phyloP scores from a whole-genome alignment of 1,140 invertebrate species.

The Augochlora pura region DNA sequence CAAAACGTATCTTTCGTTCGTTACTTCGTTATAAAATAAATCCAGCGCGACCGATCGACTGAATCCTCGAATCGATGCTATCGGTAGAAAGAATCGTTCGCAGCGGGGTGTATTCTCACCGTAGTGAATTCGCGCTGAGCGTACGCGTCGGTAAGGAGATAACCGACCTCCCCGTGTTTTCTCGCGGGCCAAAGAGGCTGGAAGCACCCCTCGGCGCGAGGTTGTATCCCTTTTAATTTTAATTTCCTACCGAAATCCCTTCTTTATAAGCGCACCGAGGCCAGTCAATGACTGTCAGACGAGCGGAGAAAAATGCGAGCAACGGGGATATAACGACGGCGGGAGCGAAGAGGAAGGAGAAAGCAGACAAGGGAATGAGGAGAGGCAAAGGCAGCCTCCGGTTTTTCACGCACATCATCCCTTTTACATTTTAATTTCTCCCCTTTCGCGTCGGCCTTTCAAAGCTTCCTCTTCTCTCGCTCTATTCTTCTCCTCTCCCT shows the following conservation, averaged over 20 bases:
- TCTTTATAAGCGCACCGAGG: constrained; percentile 61
- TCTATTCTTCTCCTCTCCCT: constrained; percentile 1
- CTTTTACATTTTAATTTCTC: constrained; percentile 80
- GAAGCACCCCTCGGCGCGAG: constrained; percentile 51
- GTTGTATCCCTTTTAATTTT: constrained; percentile 71
- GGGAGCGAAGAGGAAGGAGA: constrained; percentile 6
- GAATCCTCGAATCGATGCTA: background rate
- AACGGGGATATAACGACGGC: constrained; percentile 40
- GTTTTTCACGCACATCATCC: constrained; percentile 77
- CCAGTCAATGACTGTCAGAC: constrained; percentile 55
- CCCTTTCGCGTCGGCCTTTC: constrained; percentile 75
- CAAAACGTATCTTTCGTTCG: no score
- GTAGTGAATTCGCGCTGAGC: constrained; percentile 4
- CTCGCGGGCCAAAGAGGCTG: constrained; percentile 55
- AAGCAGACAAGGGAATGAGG: background rate
- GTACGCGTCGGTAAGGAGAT: constrained; percentile 42
- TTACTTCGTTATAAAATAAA: background rate
- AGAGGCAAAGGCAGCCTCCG: constrained; percentile 50
- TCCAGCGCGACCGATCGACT: background rate
- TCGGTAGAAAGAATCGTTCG: background rate
- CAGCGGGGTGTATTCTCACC: background rate
- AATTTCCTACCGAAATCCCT: constrained; percentile 74
- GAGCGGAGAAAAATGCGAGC: constrained; percentile 45
- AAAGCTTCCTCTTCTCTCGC: constrained; percentile 58
- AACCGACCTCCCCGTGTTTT: constrained; percentile 43